phyloP scores from a whole-genome alignment of 2,888 invertebrate genomes.

The Cistogaster globosa region DNA sequence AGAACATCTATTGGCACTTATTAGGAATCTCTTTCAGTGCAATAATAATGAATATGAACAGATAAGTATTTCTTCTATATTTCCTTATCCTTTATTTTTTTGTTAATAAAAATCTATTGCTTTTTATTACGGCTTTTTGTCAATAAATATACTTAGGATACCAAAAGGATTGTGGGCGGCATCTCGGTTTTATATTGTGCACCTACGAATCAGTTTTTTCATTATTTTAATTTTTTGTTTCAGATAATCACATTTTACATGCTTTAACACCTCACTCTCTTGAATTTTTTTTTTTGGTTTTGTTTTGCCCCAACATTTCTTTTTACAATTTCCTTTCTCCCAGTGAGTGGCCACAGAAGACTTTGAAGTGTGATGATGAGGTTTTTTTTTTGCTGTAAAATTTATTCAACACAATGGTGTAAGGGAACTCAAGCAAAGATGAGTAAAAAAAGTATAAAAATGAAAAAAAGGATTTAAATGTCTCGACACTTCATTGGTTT shows the following conservation, averaged over 20 bases:
- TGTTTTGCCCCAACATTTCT: neutral
- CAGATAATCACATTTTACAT: conserved; percentile 60
- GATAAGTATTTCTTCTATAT: no score
- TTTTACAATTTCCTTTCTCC: conserved; percentile 5
- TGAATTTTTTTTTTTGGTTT: neutral
- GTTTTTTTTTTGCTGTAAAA: conserved; percentile 38
- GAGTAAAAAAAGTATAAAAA: conserved; percentile 17
- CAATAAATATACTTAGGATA: no score
- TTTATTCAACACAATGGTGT: conserved; percentile 11
- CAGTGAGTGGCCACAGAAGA: conserved; percentile 51
- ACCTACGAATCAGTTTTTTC: conserved; percentile 47
- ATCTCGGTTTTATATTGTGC: conserved; percentile 45
- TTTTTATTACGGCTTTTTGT: no score
- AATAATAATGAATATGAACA: no score
- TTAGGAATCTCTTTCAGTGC: no score
- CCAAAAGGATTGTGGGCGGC: no score
- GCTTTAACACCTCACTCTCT: conserved; percentile 61
- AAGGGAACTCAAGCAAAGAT: conserved; percentile 7
- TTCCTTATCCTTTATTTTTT: no score
- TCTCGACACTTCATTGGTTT: conserved; percentile 63
- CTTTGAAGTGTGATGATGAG: conserved; percentile 43
- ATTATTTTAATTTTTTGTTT: conserved; percentile 35
- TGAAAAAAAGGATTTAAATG: conserved; percentile 57
- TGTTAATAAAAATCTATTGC: no score
- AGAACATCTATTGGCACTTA: no score